phyloP scores from a whole-genome alignment of 2,113 vertebrate species.

The Burhinus oedicnemus region DNA sequence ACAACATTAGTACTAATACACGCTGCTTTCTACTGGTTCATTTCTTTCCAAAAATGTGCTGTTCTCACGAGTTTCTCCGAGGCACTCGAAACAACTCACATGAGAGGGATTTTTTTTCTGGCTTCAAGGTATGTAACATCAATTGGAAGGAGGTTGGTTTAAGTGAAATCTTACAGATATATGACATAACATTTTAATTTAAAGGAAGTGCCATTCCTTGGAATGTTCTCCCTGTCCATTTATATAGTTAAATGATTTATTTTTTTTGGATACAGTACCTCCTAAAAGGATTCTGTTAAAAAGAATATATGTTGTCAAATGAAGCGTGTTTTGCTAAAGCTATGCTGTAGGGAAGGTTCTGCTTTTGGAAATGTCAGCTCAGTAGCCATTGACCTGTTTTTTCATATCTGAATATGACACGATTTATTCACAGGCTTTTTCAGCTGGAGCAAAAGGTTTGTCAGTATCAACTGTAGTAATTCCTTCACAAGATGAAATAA shows the following conservation, averaged over 20 bases:
- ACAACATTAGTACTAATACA: background rate
- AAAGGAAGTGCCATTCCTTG: background rate
- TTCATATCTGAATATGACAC: background rate
- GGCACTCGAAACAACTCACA: background rate
- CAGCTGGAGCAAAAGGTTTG: background rate
- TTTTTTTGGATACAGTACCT: background rate
- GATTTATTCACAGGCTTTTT: background rate
- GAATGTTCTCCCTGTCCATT: background rate
- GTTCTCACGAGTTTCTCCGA: background rate
- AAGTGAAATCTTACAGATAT: background rate
- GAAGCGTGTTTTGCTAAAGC: background rate
- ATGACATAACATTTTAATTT: background rate
- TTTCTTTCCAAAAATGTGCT: background rate
- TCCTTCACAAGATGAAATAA: background rate
- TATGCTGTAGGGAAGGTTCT: background rate
- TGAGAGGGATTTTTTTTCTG: background rate
- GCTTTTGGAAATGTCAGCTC: background rate
- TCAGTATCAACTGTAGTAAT: background rate
- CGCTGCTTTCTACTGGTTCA: background rate
- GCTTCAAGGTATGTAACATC: background rate
- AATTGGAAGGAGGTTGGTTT: background rate
- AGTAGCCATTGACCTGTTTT: background rate
- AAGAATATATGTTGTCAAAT: background rate
- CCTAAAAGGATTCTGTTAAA: background rate
- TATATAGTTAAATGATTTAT: background rate